Evolutionary conservation across 2,888 invertebrate genomes (phyloP).

Genomic region (Schizotus pectinicornis): DNA sequence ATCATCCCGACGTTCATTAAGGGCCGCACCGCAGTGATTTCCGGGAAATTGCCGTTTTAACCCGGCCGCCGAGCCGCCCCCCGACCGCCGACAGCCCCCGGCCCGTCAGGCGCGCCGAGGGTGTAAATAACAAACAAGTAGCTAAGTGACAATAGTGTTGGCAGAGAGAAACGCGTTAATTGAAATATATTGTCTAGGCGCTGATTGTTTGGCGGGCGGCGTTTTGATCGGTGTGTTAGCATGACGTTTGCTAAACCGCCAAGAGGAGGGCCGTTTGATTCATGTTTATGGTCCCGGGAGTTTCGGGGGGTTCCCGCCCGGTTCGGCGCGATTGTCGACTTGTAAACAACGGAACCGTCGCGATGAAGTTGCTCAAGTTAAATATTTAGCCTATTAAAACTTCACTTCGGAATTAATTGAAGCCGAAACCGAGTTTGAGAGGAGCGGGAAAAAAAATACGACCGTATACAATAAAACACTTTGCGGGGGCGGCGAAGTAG

Average conservation of each 20-base stretch:
- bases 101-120: conserved; percentile 35
- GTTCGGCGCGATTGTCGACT: conserved; percentile 6
- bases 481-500: too few species aligned
- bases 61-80: too few species aligned
- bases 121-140: conserved; percentile 58
- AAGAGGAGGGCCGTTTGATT: conserved; percentile 37
- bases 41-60: background rate
- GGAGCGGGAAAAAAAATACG: too few species aligned
- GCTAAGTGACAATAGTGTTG: conserved; percentile 55
- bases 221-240: conserved; percentile 32
- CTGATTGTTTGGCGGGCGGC: conserved; percentile 49
- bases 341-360: conserved; percentile 7
- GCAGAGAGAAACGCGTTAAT: conserved; percentile 53
- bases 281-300: conserved; percentile 45
- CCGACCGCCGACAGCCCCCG: too few species aligned
- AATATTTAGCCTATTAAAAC: conserved; percentile 14
- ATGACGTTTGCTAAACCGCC: conserved; percentile 30
- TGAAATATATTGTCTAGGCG: conserved; percentile 58
- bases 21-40: conserved; percentile 5
- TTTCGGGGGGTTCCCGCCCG: conserved; percentile 19
- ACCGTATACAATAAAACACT: too few species aligned
- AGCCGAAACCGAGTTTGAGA: background rate
- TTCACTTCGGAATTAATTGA: conserved; percentile 9
- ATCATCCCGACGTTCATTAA: conserved; percentile 9
- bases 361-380: conserved; percentile 5